Evolutionary conservation across 2,113 vertebrate species (phyloP), one percentile per base, ranked within the genome.

Genomic region (Camelus bactrianus): DNA sequence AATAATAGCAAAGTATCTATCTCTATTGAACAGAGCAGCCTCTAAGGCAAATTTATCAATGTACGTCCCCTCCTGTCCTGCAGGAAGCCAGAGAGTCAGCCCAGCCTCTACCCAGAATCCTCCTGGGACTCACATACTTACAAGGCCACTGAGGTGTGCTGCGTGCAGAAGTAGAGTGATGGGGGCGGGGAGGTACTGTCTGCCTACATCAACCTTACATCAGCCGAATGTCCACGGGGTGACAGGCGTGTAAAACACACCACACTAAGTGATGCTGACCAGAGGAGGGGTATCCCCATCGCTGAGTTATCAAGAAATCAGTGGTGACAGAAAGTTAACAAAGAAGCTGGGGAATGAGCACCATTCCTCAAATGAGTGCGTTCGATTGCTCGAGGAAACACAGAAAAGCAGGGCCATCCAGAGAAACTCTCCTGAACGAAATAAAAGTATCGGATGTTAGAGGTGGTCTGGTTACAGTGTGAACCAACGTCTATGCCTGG

Each of bases 281-380:
- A 22, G 6, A 65, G 70, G 13, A 16, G 24, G 35, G 2, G 8
- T 30, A 30, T 0, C 20, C 38, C 1, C 19, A 56, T 5, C 15
- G 3, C 20, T 11, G 58, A 16, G 24, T 50, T 7, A 48, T 32
- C 24, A 24, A 81, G 62, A n/a, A 14, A 38, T 42, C 2, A 54
- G 52, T 0, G 30, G 35, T 30, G 67, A 48, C 35, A 67, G 26
- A 50, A 30, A 15, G 38, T 20, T 3, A 12, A 12, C n/a, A 28
- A 42, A 32, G 48, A 32, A 83, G 22, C 28, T 4, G 19, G 46
- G n/a, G 50, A 48, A 35, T 6, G 67, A 48, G n/a, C 19, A 0
- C 1, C 50, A 14, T 8, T 42, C 7, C 5, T 15, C 20, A 16
- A 5, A n/a, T 1, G 19, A 32, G 24, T 0, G 8, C n/a, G 2